Evolutionary conservation across 23 tunicate genomes (phyloP), one percentile per base, ranked within the genome.

Genomic region (Botrylloides violaceus): DNA sequence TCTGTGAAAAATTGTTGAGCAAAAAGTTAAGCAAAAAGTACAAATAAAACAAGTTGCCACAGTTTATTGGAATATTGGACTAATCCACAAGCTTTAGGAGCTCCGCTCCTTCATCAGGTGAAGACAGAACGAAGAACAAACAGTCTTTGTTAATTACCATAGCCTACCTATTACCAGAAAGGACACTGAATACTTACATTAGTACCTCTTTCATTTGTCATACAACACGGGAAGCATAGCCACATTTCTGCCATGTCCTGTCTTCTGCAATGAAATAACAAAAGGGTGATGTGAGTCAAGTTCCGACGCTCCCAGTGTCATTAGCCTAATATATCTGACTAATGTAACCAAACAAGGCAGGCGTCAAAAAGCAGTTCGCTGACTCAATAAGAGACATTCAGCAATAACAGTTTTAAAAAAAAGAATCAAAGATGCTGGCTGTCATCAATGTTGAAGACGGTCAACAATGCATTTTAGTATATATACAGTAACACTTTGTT

Each of bases 221-320:
- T 79, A 58, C 94, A 86, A 43, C 94, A 86, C n/a, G 94, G 78
- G 59, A 86, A 86, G 56, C 94, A 86, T 6, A 86, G 36, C 84
- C 84, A 79, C 77, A 79, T 66, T 58, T 86, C 94, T 12, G 94
- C 84, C 94, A 86, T 86, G 24, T 68, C 70, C 62, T 33, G 70
- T 27, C 33, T 33, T 63, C 35, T 63, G 34, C 3, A 63, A 63
- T 29, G 33, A 3, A 63, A 63, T 65, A 21, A 28, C 24, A 68
- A 5, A 43, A 68, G 30, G 49, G 28, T 68, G 74, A 37, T 23
- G 21, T 37, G 74, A 68, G 22, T 37, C 74, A 68, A 60, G 58
- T 68, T 63, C 70, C 70, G 26, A 63, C 9, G 9, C 29, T 63
- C 32, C 26, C 32, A 3, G 36, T 56, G 2, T 43, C 56, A 68